Percentiles rank a stretch among this genome's conserved stretches.
phyloP scores from a whole-genome alignment of 64 coral and sea anemone genomes.

The Stichodactyla mertensii region DNA sequence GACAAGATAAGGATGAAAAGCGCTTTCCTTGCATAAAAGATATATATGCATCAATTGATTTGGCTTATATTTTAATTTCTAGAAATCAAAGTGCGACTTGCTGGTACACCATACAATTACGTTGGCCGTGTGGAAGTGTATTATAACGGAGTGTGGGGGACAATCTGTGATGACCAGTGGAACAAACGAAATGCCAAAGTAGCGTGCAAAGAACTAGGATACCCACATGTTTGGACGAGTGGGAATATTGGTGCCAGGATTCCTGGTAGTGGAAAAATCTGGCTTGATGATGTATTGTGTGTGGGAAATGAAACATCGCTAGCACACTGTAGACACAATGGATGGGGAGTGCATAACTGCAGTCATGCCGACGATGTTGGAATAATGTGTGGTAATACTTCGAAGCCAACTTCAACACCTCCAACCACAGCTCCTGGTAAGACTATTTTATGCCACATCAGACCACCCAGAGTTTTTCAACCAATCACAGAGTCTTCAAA shows the following conservation, averaged over 20 bases:
- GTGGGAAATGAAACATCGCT: constrained; percentile 32
- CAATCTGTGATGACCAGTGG: constrained; percentile 65
- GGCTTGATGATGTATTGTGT: constrained; percentile 21
- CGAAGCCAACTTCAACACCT: not conserved
- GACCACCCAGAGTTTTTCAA: too few species aligned
- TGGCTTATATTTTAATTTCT: not conserved
- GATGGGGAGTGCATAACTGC: constrained; percentile 34
- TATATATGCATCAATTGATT: too few species aligned
- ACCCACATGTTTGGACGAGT: constrained; percentile 20
- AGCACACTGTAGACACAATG: constrained; percentile 13
- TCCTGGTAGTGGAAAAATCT: not conserved
- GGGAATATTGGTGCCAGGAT: not conserved
- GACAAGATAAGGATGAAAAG: too few species aligned
- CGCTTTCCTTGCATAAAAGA: too few species aligned
- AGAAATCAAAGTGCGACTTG: constrained; percentile 25
- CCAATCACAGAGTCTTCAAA: too few species aligned
- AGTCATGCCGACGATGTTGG: constrained; percentile 26
- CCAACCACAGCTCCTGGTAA: not conserved
- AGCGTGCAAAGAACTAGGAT: constrained; percentile 48
- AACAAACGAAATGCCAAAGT: constrained; percentile 31
- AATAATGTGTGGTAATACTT: constrained; percentile 19
- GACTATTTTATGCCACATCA: not conserved
- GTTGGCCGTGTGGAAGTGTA: constrained; percentile 48
- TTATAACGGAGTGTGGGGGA: constrained; percentile 57
- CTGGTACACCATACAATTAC: not conserved